Evolutionary conservation across 23 tunicate species (phyloP), one percentile per base, ranked within the genome.

Genomic region (Halocynthia roretzi): DNA sequence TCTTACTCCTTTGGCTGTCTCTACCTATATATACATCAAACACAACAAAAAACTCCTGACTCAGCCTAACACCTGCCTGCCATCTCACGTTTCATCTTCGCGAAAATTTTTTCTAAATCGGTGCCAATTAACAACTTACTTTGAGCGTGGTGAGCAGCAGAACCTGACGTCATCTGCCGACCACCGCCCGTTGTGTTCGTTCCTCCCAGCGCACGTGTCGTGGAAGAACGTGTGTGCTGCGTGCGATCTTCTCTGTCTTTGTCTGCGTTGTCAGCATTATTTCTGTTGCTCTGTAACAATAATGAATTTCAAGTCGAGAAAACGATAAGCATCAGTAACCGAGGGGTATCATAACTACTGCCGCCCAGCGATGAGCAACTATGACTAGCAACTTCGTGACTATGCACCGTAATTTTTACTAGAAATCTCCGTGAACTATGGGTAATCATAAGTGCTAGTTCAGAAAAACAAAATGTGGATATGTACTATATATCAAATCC

Each of bases 61-160:
- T 31, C 4, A 31, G 4, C 44, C 44, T 31, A 31, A 31, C 44
- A 0, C 44, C 4, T 31, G 44, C 44, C 44, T 31, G 44, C 44
- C 44, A 31, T 31, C 44, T 31, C 44, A 31, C 44, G 4, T 31
- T 31, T 31, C 44, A 31, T 31, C 44, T 31, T 58, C 63, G 63
- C 63, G 63, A n/a, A 58, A 2, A 14, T 1, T 1, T 58, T 58
- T 58, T 14, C 63, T 58, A 1, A 4, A 4, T 14, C 15, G 15
- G 2, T 31, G 44, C 44, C 4, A n/a, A 31, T 31, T 31, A 1
- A 31, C 44, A 31, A 31, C 44, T 50, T 74, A 74, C 78, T 74
- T 74, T 74, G 78, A 54, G 62, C 78, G 56, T 74, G 78, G 22
- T 74, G 78, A 54, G 78, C 78, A 74, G 78, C 78, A 20, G 78